Evolutionary conservation across 2,113 vertebrate genomes (phyloP), one percentile per base, ranked within the genome.

Genomic region (Embiotoca jacksoni): DNA sequence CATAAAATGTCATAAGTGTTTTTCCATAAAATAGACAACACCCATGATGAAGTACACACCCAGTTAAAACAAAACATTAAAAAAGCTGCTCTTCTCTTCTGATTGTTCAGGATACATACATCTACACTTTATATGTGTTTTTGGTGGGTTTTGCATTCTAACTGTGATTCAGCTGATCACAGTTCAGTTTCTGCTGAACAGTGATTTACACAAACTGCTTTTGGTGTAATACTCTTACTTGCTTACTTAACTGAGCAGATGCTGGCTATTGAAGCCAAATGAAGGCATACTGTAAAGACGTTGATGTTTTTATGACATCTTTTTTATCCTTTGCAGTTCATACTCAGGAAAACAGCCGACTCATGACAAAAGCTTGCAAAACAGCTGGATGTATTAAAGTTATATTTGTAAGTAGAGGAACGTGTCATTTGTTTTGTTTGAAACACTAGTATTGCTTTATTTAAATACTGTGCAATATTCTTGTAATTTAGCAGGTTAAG

Each of bases 1-100:
- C 30, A 65, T 83, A 72, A 86, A 82, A 77, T 55, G 56, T 56
- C 56, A 23, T 23, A 49, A 58, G 63, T 71, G 75, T 69, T 70
- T 76, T 73, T 52, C 57, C 55, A 60, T 65, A 77, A 81, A 86
- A 64, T 41, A 23, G 64, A 61, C 37, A 82, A 56, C 63, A 50
- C 41, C 61, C 61, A 44, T 0, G 7, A 33, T 33, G 37, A 31
- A 59, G 15, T 2, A 2, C 2, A 49, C 31, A 23, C 2, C 2
- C 32, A 11, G 44, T 58, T 67, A 23, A 23, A 23, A 23, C 23
- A 23, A 23, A 23, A 2, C 44, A 23, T 35, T 9, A 35, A 54
- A 2, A 59, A 15, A 50, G 30, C 9, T 39, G 47, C 16, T 59
- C 8, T 54, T 75, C 75, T 50, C 63, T 15, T 41, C 23, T 66